phyloP scores from a whole-genome alignment of 2,797 vertebrate species.

The Gobio occitaniae region DNA sequence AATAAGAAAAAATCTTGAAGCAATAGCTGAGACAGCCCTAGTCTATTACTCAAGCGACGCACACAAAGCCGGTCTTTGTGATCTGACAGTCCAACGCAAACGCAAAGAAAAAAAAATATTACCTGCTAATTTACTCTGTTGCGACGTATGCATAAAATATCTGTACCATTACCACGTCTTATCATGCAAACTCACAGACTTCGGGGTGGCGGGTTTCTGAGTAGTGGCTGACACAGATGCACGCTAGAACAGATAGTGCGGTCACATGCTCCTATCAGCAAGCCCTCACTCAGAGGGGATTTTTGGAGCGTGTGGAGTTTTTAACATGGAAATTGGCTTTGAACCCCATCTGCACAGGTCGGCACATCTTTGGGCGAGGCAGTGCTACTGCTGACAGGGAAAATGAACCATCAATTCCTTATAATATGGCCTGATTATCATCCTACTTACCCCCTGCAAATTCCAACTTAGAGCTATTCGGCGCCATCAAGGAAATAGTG shows the following conservation, averaged over 20 bases:
- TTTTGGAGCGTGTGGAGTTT: constrained; percentile 77
- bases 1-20: constrained; percentile 58
- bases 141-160: constrained; percentile 74
- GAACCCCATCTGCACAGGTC: constrained; percentile 87
- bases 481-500: constrained; percentile 70
- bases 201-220: constrained; percentile 68
- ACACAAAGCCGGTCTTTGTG: constrained; percentile 74
- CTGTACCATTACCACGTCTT: constrained; percentile 69
- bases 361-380: constrained; percentile 81
- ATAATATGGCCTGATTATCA: constrained; percentile 85
- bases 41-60: constrained; percentile 64
- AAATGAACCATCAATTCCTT: constrained; percentile 85
- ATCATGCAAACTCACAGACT: constrained; percentile 63
- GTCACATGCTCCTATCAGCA: constrained; percentile 77
- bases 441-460: constrained; percentile 81
- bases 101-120: constrained; percentile 43
- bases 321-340: constrained; percentile 90
- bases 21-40: constrained; percentile 71
- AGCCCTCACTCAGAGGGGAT: constrained; percentile 73
- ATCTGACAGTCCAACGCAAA: constrained; percentile 72
- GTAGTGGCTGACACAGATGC: constrained; percentile 69
- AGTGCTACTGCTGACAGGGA: constrained; percentile 80
- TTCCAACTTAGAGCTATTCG: constrained; percentile 77
- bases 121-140: constrained; percentile 74
- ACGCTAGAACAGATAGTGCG: constrained; percentile 71